Conservation (phyloP, 1,140 invertebrate species). For the Venustaconcha ellipsiformis region DNA sequence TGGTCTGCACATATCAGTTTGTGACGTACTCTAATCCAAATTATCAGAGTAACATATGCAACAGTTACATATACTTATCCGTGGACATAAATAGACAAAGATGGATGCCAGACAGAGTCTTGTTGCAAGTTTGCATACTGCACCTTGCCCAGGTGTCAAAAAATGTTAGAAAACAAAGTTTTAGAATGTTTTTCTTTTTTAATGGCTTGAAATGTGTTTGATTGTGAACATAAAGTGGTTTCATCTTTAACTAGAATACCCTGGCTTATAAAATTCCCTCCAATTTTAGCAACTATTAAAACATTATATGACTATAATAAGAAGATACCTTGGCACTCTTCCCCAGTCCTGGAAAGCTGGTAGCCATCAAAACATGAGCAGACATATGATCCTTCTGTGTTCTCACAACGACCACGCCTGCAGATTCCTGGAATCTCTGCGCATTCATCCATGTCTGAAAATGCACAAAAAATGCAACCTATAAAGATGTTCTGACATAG, state of each 20-base stretch:
- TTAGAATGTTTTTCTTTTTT: no score
- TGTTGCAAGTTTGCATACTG: no score
- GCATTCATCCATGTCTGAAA: conserved; percentile 84
- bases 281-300: background rate
- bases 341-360: conserved; percentile 73
- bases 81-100: no score
- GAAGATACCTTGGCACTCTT: conserved; percentile 53
- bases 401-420: conserved; percentile 86
- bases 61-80: no score
- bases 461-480: conserved; percentile 1
- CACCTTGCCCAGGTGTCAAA: no score
- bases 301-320: background rate
- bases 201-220: no score
- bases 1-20: no score
- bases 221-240: background rate
- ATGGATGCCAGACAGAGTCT: no score
- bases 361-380: conserved; percentile 87
- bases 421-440: conserved; percentile 79
- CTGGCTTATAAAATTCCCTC: background rate
- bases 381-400: conserved; percentile 86
- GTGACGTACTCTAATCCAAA: no score
- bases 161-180: no score
- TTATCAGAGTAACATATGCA: no score
- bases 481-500: no score
- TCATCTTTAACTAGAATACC: background rate